phyloP scores from a whole-genome alignment of 2,888 invertebrate genomes.

The Dyspetes luteomarginatus region DNA sequence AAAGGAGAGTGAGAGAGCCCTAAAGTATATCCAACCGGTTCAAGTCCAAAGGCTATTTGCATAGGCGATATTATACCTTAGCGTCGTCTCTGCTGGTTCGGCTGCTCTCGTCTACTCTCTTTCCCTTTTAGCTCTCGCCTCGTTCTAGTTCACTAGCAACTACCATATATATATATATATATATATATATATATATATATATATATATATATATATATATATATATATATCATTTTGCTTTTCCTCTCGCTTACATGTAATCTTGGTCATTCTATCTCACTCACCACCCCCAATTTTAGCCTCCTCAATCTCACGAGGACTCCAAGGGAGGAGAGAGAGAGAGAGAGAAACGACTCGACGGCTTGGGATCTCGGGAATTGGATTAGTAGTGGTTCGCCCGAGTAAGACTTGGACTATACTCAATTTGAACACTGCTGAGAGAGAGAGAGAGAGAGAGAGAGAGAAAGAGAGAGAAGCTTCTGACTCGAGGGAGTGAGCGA shows the following conservation, averaged over 20 bases:
- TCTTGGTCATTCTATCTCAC: slow-evolving; percentile 46
- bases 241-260: slow-evolving; percentile 37
- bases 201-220: slow-evolving; percentile 50
- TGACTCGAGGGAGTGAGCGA: too few species aligned
- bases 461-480: slow-evolving; percentile 22
- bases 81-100: slow-evolving; percentile 68
- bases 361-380: slow-evolving; percentile 82
- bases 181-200: slow-evolving; percentile 23
- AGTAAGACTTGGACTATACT: slow-evolving; percentile 83
- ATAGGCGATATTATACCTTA: slow-evolving; percentile 83
- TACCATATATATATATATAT: slow-evolving; percentile 20
- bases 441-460: slow-evolving; percentile 30
- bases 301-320: slow-evolving; percentile 63
- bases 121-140: slow-evolving; percentile 60
- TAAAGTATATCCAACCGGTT: slow-evolving; percentile 82
- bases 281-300: slow-evolving; percentile 14
- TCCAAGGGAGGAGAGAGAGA: slow-evolving; percentile 8
- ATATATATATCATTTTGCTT: slow-evolving; percentile 27
- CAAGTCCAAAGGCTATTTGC: slow-evolving; percentile 83
- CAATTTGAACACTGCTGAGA: slow-evolving; percentile 81
- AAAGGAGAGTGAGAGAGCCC: slow-evolving; percentile 61
- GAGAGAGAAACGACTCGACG: slow-evolving; percentile 63
- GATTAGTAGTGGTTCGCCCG: slow-evolving; percentile 83
- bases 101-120: slow-evolving; percentile 47
- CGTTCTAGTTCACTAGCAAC: slow-evolving; percentile 55